These are phyloP conservation scores for Pseudochaenichthys georgianus DNA, from an alignment of 2,797 vertebrate species.

Conservation along the genomic window DNA sequence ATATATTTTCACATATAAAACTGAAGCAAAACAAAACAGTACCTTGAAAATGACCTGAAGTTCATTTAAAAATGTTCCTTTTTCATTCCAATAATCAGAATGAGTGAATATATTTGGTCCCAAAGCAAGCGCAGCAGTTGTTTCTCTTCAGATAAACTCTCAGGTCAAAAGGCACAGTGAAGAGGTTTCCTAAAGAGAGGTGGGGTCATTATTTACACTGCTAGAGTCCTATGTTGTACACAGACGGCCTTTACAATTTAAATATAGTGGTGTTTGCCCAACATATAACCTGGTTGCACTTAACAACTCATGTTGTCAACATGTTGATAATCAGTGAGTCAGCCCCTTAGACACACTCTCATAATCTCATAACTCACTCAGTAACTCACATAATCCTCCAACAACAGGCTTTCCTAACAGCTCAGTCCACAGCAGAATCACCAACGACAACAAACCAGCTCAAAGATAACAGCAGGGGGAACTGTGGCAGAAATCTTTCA, in stretches of 20 bases:
- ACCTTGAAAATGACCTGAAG: conserved; percentile 23
- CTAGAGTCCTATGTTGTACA: conserved; percentile 9
- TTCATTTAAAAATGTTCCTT: conserved; percentile 28
- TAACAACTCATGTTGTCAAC: conserved; percentile 22
- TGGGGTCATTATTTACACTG: neutral
- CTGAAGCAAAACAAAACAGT: conserved; percentile 44
- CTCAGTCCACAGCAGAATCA: conserved; percentile 36
- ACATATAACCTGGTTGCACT: conserved; percentile 13
- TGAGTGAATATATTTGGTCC: conserved; percentile 71
- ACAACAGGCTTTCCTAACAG: conserved; percentile 57
- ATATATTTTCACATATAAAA: conserved; percentile 55
- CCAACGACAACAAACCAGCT: conserved; percentile 27
- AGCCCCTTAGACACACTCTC: conserved; percentile 34
- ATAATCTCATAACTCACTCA: conserved; percentile 63
- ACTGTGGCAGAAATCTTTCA: conserved; percentile 8
- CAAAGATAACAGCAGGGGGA: neutral
- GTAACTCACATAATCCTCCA: conserved; percentile 57
- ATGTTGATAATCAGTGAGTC: conserved; percentile 41
- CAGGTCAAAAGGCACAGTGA: conserved; percentile 59
- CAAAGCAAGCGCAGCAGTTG: conserved; percentile 35
- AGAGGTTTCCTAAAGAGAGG: conserved; percentile 12
- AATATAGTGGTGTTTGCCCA: neutral
- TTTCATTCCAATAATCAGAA: conserved; percentile 54
- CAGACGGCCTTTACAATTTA: neutral
- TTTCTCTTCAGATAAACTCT: conserved; percentile 37